Evolutionary conservation across 2,888 invertebrate species (phyloP).

Genomic region (Agrochola lota): DNA sequence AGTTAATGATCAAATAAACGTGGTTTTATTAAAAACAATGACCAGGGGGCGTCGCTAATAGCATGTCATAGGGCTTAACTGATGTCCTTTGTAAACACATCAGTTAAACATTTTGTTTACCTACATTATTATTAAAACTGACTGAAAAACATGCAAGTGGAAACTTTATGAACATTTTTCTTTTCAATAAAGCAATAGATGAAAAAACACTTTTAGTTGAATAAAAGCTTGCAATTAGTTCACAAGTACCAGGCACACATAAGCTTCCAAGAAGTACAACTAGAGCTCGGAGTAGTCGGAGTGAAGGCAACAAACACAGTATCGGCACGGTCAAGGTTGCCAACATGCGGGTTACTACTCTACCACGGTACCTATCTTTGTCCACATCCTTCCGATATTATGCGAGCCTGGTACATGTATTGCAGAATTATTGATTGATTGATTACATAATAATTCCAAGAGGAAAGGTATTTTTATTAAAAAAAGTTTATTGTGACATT

Average conservation of each 20-base stretch:
- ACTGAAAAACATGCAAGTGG: slow-evolving; percentile 10
- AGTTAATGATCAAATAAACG: slow-evolving; percentile 8
- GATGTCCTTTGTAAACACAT: neutral
- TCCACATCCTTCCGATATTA: slow-evolving; percentile 61
- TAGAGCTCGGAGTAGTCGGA: slow-evolving; percentile 58
- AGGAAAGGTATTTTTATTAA: too few relatives aligned
- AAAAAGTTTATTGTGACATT: neutral
- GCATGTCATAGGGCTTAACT: neutral
- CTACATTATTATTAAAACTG: neutral
- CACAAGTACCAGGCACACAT: slow-evolving; percentile 74
- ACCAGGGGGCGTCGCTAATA: neutral
- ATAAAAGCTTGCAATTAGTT: slow-evolving; percentile 67
- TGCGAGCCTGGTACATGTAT: slow-evolving; percentile 61
- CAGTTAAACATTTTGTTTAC: neutral
- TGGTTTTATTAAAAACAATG: slow-evolving; percentile 8
- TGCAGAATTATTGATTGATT: slow-evolving; percentile 21
- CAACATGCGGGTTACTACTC: slow-evolving; percentile 58
- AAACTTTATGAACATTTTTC: neutral
- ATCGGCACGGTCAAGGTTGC: slow-evolving; percentile 77
- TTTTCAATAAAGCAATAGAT: neutral
- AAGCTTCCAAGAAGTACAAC: slow-evolving; percentile 69
- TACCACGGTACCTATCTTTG: slow-evolving; percentile 31
- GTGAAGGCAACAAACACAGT: slow-evolving; percentile 69
- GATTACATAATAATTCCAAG: neutral
- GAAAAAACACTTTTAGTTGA: slow-evolving; percentile 30